Conservation (phyloP, 1,140 invertebrate species). For the Episyrphus balteatus region DNA sequence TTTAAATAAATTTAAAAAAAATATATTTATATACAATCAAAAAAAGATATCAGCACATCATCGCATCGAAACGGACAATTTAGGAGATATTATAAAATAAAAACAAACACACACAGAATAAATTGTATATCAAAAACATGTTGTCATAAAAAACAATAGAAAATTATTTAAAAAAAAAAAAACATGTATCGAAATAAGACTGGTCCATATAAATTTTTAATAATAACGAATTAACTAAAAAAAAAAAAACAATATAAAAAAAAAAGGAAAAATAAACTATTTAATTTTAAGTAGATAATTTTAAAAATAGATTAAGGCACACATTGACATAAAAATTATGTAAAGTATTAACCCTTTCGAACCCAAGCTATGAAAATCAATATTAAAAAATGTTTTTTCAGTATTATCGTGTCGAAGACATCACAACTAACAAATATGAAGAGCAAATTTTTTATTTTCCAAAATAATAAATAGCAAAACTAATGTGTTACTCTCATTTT, state of each 20-base stretch:
- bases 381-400: background rate
- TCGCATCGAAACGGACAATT: too few relatives aligned
- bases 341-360: background rate
- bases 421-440: too few relatives aligned
- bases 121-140: too few relatives aligned
- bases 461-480: too few relatives aligned
- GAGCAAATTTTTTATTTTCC: too few relatives aligned
- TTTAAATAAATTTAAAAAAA: background rate
- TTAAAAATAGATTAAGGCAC: background rate
- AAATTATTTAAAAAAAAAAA: too few relatives aligned
- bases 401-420: too few relatives aligned
- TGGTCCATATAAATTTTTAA: conserved; percentile 9
- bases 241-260: background rate
- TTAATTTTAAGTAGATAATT: background rate
- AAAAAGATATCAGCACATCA: too few relatives aligned
- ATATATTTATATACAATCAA: background rate
- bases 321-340: background rate
- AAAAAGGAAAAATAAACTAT: background rate
- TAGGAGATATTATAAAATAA: too few relatives aligned
- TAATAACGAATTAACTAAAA: conserved; percentile 9
- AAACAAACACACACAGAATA: too few relatives aligned
- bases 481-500: too few relatives aligned
- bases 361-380: background rate
- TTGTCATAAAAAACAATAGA: too few relatives aligned
- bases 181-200: background rate